Conservation (phyloP, 2,797 vertebrate species). For the Picus viridis region DNA sequence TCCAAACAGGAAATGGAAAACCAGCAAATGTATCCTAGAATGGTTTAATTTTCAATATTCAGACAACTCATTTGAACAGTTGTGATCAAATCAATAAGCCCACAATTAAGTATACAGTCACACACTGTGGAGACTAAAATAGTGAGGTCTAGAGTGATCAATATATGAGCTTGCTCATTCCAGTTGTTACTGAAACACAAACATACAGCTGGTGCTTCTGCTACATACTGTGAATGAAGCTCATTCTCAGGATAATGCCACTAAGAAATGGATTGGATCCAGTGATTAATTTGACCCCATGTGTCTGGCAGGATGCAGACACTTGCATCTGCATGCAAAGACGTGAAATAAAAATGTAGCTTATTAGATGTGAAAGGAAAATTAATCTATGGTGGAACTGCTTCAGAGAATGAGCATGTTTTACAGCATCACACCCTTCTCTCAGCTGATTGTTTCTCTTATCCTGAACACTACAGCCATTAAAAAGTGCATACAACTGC, state of each 20-base stretch:
- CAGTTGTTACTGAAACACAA: not conserved
- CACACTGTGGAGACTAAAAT: not conserved
- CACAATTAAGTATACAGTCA: not conserved
- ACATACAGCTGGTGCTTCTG: not conserved
- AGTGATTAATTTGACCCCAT: constrained; percentile 10
- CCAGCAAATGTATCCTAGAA: not conserved
- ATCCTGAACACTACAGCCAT: not conserved
- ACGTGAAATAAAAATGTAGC: not conserved
- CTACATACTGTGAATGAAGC: not conserved
- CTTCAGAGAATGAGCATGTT: not conserved
- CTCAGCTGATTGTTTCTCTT: not conserved
- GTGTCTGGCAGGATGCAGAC: not conserved
- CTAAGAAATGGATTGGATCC: constrained; percentile 10
- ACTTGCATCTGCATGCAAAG: not conserved
- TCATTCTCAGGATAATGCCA: not conserved
- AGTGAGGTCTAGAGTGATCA: not conserved
- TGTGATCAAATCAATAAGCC: not conserved
- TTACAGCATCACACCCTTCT: not conserved
- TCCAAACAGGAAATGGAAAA: not conserved
- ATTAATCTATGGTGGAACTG: not conserved
- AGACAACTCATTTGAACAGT: not conserved
- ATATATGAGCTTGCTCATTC: not conserved
- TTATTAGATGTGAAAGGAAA: constrained; percentile 18
- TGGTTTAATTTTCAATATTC: not conserved
- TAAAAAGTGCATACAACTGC: not conserved